Base-by-base conservation (phyloP, 2,113 vertebrate species). In the Oncorhynchus gorbuscha region DNA sequence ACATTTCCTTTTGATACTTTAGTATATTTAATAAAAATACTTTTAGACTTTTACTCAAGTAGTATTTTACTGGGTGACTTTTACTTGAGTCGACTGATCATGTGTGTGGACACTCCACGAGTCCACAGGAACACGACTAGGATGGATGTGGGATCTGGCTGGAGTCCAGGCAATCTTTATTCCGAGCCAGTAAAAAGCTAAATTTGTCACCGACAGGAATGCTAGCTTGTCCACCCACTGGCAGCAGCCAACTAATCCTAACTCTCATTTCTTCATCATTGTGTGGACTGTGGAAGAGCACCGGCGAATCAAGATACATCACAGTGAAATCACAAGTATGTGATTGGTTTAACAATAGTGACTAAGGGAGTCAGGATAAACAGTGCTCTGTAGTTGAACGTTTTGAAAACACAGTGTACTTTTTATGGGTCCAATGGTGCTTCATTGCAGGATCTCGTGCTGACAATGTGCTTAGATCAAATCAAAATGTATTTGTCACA, bases 91-190 rank as follows among this genome's bases (percentile, higher is more conserved):
- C 35, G 81, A 84, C 83, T 80, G 80, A 73, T 78, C 55, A 24
- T 73, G 74, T 84, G 78, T 39, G 39, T 39, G 39, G 39, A 39
- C 7, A 39, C 39, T 39, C 39, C 39, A 39, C 8, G 39, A 76
- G 85, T 84, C 69, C 72, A 48, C 82, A 72, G 75, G 77, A 83
- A 80, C 83, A 89, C 74, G 69, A 75, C 73, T 71, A 58, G 83
- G 84, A 84, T 87, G 77, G 85, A 91, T 87, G 86, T 90, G 87
- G 86, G 86, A 89, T 85, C 88, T 92, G 90, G 90, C 86, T 62
- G 1, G 30, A n/a, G 59, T 85, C 84, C 87, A 90, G 83, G 69
- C 62, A 51, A 76, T 66, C 85, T 85, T 86, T 92, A 86, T 90
- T 89, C 78, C 83, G 75, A 86, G 69, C 72, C 80, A 87, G 78